Evolutionary conservation across 2,797 vertebrate genomes (phyloP), one percentile per base, ranked within the genome.

Genomic region (Phoxinus dragarum): DNA sequence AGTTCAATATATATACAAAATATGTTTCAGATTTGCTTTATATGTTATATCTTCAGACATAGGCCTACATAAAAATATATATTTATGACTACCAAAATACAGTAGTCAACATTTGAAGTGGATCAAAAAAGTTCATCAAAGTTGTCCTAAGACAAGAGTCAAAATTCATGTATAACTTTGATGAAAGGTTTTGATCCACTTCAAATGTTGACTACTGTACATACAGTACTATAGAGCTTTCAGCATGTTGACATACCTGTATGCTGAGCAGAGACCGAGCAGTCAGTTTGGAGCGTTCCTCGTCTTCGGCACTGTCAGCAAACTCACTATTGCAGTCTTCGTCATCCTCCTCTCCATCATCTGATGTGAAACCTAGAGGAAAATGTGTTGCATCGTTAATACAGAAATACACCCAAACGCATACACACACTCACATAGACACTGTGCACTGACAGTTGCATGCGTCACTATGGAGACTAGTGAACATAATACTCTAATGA

Each of bases 251-350:
- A 71, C 44, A 5, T 86, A 94, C 95, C 92, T 92, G 87, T 54
- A 56, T 40, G 31, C 38, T 66, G 5, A 80, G 87, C 38, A 90
- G 81, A 19, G 88, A 73, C 52, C 81, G 92, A 52, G 91, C 88
- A 12, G 89, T 91, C 71, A 81, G 84, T 40, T 78, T 89, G 27
- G 83, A 85, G 76, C 59, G 73, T 59, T 94, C 94, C 34, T 96
- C 94, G 72, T 96, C 94, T 80, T 97, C 95, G 0, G 91, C 86
- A 64, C 93, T 95, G 85, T 94, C 91, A 0, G 93, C 91, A 84
- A 94, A 95, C 78, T 94, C 94, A n/a, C 94, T 94, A 89, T 90
- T 94, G 3, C 88, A 71, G 0, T 90, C 64, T 68, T 69, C 89
- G 7, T 94, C 91, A 0, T 91, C 91, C 17, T 90, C 90, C 36